Evolutionary conservation across 2,888 invertebrate genomes (phyloP), one percentile per base, ranked within the genome.

Genomic region (Metalampra italica): DNA sequence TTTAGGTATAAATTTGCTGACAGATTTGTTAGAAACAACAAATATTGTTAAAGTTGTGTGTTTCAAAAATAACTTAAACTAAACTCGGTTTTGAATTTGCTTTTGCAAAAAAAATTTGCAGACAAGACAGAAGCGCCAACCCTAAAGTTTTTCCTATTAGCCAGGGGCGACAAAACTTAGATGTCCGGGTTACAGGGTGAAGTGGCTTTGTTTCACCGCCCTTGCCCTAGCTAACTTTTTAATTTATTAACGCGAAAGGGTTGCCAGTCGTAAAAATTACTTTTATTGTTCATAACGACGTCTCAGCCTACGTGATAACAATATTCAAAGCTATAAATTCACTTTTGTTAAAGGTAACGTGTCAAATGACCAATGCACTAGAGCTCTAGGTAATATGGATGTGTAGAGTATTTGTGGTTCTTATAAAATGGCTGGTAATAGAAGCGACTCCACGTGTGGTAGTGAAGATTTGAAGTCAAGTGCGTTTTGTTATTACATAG

Each of bases 281-380:
- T 84, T 89, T 88, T 88, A 87, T 88, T 87, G 86, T 89, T 79
- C 75, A 82, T 86, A 86, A 88, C 85, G 88, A 87, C 88, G 76
- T 82, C 80, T 86, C 82, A 68, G 87, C 88, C 87, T 88, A 85
- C 86, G 82, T 87, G 87, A 83, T 84, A 87, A 88, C 85, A 83
- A 87, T 87, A 78, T 79, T 8, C 72, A 64, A 64, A 64, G 73
- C 66, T 77, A 84, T 87, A 87, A 36, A 82, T 78, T 86, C 78
- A 80, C 71, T 69, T 74, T 73, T 70, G 69, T 55, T 65, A 68
- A 71, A 67, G 65, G 61, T 63, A 59, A 56, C 59, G 37, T 53
- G 49, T 54, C 52, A 55, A 49, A 41, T 37, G 38, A 44, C 77
- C 69, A 71, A 50, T 56, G 71, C 61, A 42, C 3, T 53, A 62